phyloP scores from a whole-genome alignment of 1,140 invertebrate species.

The Grapholita molesta region DNA sequence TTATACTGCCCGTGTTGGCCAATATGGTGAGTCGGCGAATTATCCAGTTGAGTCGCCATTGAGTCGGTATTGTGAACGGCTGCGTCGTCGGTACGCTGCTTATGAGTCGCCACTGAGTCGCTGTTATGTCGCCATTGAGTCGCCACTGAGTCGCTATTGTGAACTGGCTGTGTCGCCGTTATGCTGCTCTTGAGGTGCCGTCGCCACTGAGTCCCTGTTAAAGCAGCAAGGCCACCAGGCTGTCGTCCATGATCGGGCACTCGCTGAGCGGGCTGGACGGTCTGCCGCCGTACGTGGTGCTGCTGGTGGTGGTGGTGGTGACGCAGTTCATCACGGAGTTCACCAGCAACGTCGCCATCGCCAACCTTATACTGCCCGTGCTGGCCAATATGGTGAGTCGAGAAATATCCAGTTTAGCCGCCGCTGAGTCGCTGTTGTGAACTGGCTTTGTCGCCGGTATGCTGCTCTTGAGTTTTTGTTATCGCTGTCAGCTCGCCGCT shows the following conservation, averaged over 20 bases:
- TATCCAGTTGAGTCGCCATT: no score
- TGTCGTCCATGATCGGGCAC: conserved; percentile 86
- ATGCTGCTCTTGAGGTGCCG: no score
- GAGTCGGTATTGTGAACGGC: not conserved
- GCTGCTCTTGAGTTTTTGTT: no score
- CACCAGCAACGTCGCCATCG: conserved; percentile 90
- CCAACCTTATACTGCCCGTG: conserved; percentile 91
- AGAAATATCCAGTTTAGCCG: no score
- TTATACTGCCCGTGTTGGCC: conserved; percentile 88
- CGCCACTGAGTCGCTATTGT: not conserved
- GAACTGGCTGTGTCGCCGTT: not conserved
- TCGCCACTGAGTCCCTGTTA: no score
- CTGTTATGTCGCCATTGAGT: not conserved
- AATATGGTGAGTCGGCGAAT: conserved; percentile 82
- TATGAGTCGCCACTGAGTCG: not conserved
- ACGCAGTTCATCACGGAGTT: conserved; percentile 86
- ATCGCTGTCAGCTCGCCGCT: no score
- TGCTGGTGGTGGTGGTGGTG: conserved; percentile 79
- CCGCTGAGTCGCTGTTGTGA: not conserved
- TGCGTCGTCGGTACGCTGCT: not conserved
- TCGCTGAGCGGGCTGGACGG: conserved; percentile 79
- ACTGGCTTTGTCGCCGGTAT: not conserved
- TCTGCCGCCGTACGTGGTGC: conserved; percentile 77
- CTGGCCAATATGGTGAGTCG: conserved; percentile 86
- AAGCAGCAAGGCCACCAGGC: conserved; percentile 86